Base-by-base conservation (phyloP, 1,140 invertebrate genomes). In the Pseudomyrmex sp. region DNA sequence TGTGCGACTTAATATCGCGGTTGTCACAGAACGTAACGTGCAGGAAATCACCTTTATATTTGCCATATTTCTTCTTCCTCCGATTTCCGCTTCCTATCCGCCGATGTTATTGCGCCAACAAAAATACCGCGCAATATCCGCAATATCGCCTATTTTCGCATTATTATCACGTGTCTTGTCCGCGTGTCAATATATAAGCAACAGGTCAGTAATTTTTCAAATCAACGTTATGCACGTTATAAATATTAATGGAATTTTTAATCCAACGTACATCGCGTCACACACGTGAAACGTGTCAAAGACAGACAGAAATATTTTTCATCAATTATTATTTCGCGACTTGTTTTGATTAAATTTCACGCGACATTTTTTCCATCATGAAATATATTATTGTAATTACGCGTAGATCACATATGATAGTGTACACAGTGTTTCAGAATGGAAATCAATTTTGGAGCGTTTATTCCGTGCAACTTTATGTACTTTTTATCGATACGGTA, bases 161-260 rank as follows among this genome's bases (percentile, higher is more conserved):
- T 72, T 80, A 70, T 72, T 80, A 61, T 15, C 9, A 18, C 9
- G 12, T 23, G 35, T 44, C 20, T 50, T 18, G 26, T 54, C 9
- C 4, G 48, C 26, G 54, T 79, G 23, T 70, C 65, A 59, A 70
- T 59, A 35, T 20, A 46, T 58, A 35, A 66, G 76, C 76, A 80
- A 80, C 76, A 80, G 76, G 76, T 80, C 76, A 44, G 46, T 13
- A 20, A 80, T 20, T 80, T 72, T 80, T 59, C 54, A 70, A 70
- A 72, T 80, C 54, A 72, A 70, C 66, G 52, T 44, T 70, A 35
- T 7, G 66, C 66, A 23, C 23, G 20, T 50, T 80, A 80, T 80
- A 80, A 80, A 80, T 70, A 80, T 80, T 70, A 80, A 80, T 72
- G 44, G 72, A 59, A 72, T 61, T 46, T 48, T 59, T 52, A 59